Evolutionary conservation across 1,140 invertebrate species (phyloP), one percentile per base, ranked within the genome.

Genomic region (Zaprionus lachaisei): DNA sequence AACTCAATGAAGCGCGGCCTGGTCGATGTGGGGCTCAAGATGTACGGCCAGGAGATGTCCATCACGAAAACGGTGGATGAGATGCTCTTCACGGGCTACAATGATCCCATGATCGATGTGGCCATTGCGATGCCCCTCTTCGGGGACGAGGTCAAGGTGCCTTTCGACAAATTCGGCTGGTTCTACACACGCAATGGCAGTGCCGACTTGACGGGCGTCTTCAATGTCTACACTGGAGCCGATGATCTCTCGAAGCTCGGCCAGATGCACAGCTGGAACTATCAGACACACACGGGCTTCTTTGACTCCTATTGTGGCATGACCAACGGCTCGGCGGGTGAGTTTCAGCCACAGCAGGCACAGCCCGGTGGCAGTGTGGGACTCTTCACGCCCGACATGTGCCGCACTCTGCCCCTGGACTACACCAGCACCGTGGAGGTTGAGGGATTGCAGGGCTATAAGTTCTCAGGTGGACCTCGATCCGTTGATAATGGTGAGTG

Each of bases 121-220:
- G 95, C 95, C 1, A 94, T 94, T 47, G 94, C 93, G 70, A 66
- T 96, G 47, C 95, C 95, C 1, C 68, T 92, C 15, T 92, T 93
- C 20, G 91, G 91, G 0, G 89, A 87, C n/a, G 89, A 92, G 0
- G 83, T 93, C 0, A 93, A 95, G 2, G 95, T 95, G 5, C 94
- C 94, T 0, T 95, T 95, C 38, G 96, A 97, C 84, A 95, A 94
- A 80, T 97, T 97, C 91, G 97, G 96, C 28, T 96, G 96, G 94
- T 97, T 97, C 93, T 97, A 97, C 92, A 94, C 94, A 95, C 95
- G 96, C 91, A 97, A 97, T 78, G 96, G 95, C 74, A 96, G 96
- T 0, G 93, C 94, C 1, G 94, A 94, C 4, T 95, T 95, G 24
- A 96, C 97, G 15, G 96, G 96, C 0, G 93, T 95, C 37, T 96